phyloP scores from a whole-genome alignment of 2,888 invertebrate genomes.

The Nomada ruficornis region DNA sequence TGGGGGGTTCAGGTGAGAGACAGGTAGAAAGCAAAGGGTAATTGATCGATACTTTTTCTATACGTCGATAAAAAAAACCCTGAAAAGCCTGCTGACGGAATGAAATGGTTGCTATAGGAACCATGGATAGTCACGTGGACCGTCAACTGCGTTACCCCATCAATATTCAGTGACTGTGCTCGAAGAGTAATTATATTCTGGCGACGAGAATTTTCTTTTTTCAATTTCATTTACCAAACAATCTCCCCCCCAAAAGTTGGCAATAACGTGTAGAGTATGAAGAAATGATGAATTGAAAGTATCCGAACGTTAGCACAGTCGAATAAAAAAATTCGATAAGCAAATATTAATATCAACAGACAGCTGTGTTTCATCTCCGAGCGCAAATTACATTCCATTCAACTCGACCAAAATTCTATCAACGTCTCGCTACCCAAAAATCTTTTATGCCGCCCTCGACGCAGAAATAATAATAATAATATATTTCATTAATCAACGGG shows the following conservation, averaged over 20 bases:
- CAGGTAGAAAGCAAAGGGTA: neutral
- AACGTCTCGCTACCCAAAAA: too few species aligned
- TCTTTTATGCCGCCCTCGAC: neutral
- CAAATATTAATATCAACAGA: too few species aligned
- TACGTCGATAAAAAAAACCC: constrained; percentile 13
- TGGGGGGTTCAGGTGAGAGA: neutral
- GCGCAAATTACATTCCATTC: too few species aligned
- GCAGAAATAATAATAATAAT: too few species aligned
- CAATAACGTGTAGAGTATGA: too few species aligned
- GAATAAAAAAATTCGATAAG: too few species aligned
- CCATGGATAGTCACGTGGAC: neutral
- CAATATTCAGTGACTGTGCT: constrained; percentile 4
- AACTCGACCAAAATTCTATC: too few species aligned
- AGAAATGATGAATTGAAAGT: too few species aligned
- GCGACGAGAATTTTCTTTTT: neutral
- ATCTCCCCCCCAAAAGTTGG: neutral
- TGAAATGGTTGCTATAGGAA: constrained; percentile 34
- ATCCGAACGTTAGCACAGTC: too few species aligned
- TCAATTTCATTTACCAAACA: neutral
- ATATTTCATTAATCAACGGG: too few species aligned
- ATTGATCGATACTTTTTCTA: constrained; percentile 26
- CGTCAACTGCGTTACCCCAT: constrained; percentile 7
- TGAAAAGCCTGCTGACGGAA: constrained; percentile 10
- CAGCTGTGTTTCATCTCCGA: too few species aligned
- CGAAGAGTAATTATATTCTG: neutral